phyloP scores from a whole-genome alignment of 2,797 vertebrate genomes.

The Sebastes hubbsi region DNA sequence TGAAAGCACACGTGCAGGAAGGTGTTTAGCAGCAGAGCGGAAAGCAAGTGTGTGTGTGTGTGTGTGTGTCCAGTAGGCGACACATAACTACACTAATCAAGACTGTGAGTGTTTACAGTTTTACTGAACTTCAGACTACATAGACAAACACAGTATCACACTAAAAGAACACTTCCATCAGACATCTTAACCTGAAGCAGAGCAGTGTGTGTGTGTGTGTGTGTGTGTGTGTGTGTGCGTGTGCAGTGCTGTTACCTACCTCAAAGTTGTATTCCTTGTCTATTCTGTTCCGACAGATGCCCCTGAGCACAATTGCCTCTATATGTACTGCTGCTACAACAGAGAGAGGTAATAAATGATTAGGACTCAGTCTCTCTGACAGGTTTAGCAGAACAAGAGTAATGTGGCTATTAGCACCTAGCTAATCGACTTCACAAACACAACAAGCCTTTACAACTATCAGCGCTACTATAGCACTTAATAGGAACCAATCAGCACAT shows the following conservation, averaged over 20 bases:
- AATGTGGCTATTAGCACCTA: background rate
- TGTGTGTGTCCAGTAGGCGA: no score
- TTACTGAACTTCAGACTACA: background rate
- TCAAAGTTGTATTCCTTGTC: conserved; percentile 82
- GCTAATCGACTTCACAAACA: background rate
- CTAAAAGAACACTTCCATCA: background rate
- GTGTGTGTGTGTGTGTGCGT: background rate
- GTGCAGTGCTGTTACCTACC: conserved; percentile 44
- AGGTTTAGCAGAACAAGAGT: background rate
- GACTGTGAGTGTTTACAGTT: background rate
- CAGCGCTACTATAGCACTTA: background rate
- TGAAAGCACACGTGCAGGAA: background rate
- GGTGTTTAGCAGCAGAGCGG: background rate
- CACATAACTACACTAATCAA: background rate
- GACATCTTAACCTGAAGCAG: background rate
- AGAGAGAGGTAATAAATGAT: background rate
- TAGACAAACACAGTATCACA: background rate
- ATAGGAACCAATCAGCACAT: background rate
- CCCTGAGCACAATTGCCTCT: conserved; percentile 73
- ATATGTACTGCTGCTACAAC: conserved; percentile 76
- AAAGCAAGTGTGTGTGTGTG: no score
- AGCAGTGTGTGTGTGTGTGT: background rate
- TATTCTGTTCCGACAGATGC: conserved; percentile 66
- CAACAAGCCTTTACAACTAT: background rate
- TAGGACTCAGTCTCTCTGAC: background rate